Conservation (phyloP, 2,797 vertebrate genomes). For the Florisuga fusca region DNA sequence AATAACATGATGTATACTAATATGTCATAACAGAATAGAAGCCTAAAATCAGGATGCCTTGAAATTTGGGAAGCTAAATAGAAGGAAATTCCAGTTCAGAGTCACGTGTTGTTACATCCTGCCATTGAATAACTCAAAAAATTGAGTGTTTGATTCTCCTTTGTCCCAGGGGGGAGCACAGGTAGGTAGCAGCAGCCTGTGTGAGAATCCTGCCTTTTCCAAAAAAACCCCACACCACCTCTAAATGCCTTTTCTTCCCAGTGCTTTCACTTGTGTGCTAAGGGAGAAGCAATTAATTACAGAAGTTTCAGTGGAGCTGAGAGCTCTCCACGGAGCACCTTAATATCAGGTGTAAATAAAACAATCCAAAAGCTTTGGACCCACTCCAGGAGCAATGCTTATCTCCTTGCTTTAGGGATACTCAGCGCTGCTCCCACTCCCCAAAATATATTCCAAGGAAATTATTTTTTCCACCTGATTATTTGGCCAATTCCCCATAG, state of each 20-base stretch:
- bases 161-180: neutral
- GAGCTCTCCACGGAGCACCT: conserved; percentile 10
- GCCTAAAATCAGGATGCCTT: neutral
- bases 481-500: conserved; percentile 14
- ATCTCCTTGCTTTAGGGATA: neutral
- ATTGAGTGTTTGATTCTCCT: neutral
- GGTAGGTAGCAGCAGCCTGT: neutral
- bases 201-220: neutral
- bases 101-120: neutral
- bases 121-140: neutral
- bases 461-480: conserved; percentile 48
- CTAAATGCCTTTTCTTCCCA: neutral
- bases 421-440: neutral
- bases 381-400: neutral
- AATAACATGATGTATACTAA: neutral
- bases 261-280: neutral
- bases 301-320: neutral
- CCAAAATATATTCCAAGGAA: neutral
- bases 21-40: neutral
- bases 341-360: conserved; percentile 40
- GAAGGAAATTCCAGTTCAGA: neutral
- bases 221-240: neutral
- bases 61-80: neutral
- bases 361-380: conserved; percentile 3
- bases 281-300: conserved; percentile 54